Percentiles rank a stretch among this genome's conserved stretches.
Conservation (phyloP, 2,888 invertebrate species). For the Callinectes sapidus region DNA sequence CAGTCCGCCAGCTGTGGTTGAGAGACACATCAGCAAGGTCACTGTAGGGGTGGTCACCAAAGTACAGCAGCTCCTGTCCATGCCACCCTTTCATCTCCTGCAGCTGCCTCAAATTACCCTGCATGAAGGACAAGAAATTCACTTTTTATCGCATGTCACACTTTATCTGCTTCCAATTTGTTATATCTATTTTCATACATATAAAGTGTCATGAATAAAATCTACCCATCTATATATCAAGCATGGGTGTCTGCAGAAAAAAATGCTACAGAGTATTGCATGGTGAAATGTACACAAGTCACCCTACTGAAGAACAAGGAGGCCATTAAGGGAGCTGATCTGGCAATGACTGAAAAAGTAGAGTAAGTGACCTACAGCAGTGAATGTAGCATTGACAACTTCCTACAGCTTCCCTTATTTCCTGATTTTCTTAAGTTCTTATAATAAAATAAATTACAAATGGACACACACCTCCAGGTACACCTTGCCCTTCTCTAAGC, state of each 20-base stretch:
- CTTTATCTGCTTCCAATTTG: neutral
- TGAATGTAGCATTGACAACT: too few species aligned
- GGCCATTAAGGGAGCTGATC: too few species aligned
- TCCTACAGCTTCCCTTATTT: too few species aligned
- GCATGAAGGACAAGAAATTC: neutral
- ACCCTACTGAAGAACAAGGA: too few species aligned
- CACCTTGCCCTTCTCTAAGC: constrained; percentile 89
- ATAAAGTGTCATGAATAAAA: too few species aligned
- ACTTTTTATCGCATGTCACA: neutral
- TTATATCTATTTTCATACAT: neutral
- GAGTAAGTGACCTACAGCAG: too few species aligned
- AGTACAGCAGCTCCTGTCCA: constrained; percentile 94
- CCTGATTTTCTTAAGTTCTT: neutral
- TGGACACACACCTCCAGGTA: constrained; percentile 87
- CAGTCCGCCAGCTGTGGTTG: constrained; percentile 97
- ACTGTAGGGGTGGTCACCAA: constrained; percentile 98
- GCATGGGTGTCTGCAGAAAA: too few species aligned
- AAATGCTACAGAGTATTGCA: too few species aligned
- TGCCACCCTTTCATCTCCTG: constrained; percentile 95
- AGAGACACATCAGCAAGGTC: constrained; percentile 97
- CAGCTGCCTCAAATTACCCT: constrained; percentile 89
- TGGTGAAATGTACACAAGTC: too few species aligned
- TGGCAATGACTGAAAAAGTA: too few species aligned
- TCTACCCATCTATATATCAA: too few species aligned
- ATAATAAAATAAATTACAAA: neutral